Evolutionary conservation across 2,888 invertebrate species (phyloP).

Genomic region (Oxyscelio sp.): DNA sequence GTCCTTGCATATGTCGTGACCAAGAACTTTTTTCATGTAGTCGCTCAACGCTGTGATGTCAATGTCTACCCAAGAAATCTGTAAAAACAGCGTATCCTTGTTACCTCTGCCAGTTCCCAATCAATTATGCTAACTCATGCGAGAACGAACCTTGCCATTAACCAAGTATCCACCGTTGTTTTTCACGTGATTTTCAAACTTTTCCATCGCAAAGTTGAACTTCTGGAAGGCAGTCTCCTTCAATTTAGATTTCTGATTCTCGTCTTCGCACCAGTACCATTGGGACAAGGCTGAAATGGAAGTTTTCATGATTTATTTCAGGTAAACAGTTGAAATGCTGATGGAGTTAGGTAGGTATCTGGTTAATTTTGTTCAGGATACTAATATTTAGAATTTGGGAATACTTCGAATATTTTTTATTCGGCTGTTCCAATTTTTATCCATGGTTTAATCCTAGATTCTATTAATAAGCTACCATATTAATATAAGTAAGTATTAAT

Average conservation of each 20-base stretch:
- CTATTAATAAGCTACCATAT: too few relatives aligned
- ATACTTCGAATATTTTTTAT: too few relatives aligned
- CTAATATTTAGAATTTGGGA: too few relatives aligned
- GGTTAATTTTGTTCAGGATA: too few relatives aligned
- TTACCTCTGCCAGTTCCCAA: not conserved
- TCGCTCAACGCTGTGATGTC: constrained; percentile 86
- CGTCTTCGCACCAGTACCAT: constrained; percentile 83
- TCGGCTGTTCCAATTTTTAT: too few relatives aligned
- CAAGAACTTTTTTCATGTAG: constrained; percentile 83
- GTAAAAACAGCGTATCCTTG: constrained; percentile 75
- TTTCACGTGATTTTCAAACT: constrained; percentile 83
- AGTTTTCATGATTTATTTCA: too few relatives aligned
- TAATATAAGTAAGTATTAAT: too few relatives aligned
- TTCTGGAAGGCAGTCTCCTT: constrained; percentile 81
- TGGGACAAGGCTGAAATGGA: constrained; percentile 77
- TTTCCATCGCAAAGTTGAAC: constrained; percentile 77
- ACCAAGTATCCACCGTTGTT: constrained; percentile 85
- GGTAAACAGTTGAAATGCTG: too few relatives aligned
- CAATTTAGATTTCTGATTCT: constrained; percentile 78
- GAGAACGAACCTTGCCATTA: constrained; percentile 82
- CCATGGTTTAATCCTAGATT: too few relatives aligned
- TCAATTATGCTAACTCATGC: not conserved
- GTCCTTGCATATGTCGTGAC: too few relatives aligned
- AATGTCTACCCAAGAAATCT: constrained; percentile 89
- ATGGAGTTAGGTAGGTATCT: too few relatives aligned